These are phyloP conservation scores for Chouioia cunea DNA, from an alignment of 2,888 invertebrate species.

Conservation along the genomic window DNA sequence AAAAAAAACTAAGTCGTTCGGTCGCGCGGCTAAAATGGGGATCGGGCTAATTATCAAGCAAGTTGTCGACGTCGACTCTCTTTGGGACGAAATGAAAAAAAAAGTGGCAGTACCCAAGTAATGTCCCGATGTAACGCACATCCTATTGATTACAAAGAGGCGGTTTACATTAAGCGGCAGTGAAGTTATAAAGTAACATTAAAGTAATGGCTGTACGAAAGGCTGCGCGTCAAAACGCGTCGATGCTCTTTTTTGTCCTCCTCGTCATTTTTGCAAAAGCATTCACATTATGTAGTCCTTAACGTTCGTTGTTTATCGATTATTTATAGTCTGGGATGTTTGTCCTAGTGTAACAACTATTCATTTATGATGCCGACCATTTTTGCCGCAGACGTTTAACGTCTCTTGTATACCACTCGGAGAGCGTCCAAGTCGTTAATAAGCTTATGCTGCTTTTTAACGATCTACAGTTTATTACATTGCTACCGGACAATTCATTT, in stretches of 20 bases:
- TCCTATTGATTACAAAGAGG: constrained; percentile 45
- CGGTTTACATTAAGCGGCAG: constrained; percentile 44
- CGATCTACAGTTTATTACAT: constrained; percentile 12
- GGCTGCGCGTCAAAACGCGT: constrained; percentile 31
- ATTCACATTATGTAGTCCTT: background rate
- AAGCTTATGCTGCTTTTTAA: constrained; percentile 34
- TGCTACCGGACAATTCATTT: too few relatives aligned
- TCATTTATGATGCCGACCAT: constrained; percentile 38
- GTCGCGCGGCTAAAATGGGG: constrained; percentile 6
- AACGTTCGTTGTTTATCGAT: constrained; percentile 37
- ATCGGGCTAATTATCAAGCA: constrained; percentile 36
- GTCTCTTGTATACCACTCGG: background rate
- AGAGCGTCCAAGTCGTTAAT: constrained; percentile 32
- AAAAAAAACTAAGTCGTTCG: constrained; percentile 7
- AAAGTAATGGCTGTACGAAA: constrained; percentile 34
- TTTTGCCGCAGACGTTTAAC: constrained; percentile 20
- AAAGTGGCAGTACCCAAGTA: constrained; percentile 8
- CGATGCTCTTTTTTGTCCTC: constrained; percentile 34
- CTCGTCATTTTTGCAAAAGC: constrained; percentile 4
- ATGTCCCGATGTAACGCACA: constrained; percentile 32
- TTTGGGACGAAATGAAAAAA: background rate
- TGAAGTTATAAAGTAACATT: constrained; percentile 46
- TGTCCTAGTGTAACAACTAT: constrained; percentile 30
- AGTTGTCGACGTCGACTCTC: background rate
- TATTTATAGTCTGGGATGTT: constrained; percentile 32